Conservation (phyloP, 2,113 vertebrate genomes). For the Aphelocoma coerulescens region DNA sequence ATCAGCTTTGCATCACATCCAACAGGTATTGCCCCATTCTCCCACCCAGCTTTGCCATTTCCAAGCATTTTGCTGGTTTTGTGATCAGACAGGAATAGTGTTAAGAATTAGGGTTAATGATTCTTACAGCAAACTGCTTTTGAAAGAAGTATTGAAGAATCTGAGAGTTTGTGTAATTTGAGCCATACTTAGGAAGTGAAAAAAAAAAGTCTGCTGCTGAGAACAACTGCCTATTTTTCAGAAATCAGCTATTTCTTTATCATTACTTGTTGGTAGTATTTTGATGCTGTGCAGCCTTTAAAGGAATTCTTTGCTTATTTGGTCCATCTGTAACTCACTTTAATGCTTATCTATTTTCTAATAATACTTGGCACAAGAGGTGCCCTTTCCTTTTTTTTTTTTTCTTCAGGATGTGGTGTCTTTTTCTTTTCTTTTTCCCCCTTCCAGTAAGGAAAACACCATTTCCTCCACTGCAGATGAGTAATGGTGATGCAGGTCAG, state of each 20-base stretch:
- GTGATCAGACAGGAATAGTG: neutral
- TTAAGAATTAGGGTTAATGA: neutral
- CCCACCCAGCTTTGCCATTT: neutral
- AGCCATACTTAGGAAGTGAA: neutral
- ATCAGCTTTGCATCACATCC: neutral
- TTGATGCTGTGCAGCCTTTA: neutral
- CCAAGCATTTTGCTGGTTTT: neutral
- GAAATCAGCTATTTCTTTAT: neutral
- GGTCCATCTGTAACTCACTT: neutral
- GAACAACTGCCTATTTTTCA: neutral
- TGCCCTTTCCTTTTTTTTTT: neutral
- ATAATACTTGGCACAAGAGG: neutral
- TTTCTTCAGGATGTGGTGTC: neutral
- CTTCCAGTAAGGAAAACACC: neutral
- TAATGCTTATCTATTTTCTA: neutral
- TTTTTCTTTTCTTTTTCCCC: neutral
- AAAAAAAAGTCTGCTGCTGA: neutral
- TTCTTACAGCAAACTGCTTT: neutral
- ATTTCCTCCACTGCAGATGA: constrained; percentile 24
- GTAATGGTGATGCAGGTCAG: constrained; percentile 19
- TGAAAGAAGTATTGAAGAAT: neutral
- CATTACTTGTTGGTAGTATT: neutral
- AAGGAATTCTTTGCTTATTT: neutral
- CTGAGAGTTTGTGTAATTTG: neutral
- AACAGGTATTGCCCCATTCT: neutral